Base-by-base conservation (phyloP, 1,140 invertebrate species). In the Leptinotarsa defecta region DNA sequence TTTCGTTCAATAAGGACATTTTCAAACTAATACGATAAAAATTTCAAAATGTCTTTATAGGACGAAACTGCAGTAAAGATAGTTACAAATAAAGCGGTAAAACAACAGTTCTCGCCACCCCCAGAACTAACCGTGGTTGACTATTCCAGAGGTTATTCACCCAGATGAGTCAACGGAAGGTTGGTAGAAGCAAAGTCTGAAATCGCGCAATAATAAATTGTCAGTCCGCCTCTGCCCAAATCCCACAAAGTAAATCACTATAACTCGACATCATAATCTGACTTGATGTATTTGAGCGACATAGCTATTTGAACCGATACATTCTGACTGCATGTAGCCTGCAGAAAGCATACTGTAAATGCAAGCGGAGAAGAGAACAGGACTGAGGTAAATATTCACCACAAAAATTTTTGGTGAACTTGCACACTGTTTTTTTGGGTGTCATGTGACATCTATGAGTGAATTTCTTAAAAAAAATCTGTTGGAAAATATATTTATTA, bases 251-350 rank as follows among this genome's bases (percentile, higher is more conserved):
- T 57, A 57, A 17, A 57, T 57, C 52, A 57, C 15, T 57, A 57
- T 57, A 57, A 57, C 17, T 57, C 52, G 52, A 57, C 52, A 57
- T 57, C 52, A 57, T 57, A 57, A 57, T 57, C 52, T 57, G 52
- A 19, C 52, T 57, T 57, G 52, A 57, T 57, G 52, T 57, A 57
- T 57, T 17, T 57, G 52, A 57, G 52, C 3, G 52, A 57, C 52
- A 57, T 57, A 15, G 17, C 52, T 57, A 57, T 57, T 57, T 57
- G 52, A 19, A 57, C 52, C 52, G 52, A 57, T 57, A 17, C 52
- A 57, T 57, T 57, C 52, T 57, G 15, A 19, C 5, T 57, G 52
- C 17, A 57, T 57, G 15, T 13, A 17, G 15, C 52, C n/a, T 57
- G 52, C 52, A 57, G 52, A 17, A 17, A 19, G 52, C n/a, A 57